These are phyloP conservation scores for Notiomystis cincta DNA, from an alignment of 2,113 vertebrate species.

Conservation along the genomic window DNA sequence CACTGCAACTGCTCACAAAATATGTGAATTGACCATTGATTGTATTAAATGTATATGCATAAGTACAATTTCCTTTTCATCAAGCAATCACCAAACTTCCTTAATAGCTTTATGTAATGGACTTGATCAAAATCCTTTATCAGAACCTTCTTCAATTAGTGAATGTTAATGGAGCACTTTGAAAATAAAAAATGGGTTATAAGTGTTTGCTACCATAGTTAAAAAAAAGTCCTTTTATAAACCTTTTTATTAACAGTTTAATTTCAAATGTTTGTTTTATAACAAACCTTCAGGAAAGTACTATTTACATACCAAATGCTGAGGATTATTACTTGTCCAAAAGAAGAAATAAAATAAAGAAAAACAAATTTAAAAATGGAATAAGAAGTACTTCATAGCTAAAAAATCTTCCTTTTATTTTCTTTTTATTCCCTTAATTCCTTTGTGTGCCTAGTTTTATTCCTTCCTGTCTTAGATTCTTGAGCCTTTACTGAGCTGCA, in stretches of 20 bases:
- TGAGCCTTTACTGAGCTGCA: not conserved
- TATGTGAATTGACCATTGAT: not conserved
- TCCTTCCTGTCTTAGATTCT: not conserved
- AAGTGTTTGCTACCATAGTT: not conserved
- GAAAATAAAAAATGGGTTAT: not conserved
- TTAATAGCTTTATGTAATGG: not conserved
- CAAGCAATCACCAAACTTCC: not conserved
- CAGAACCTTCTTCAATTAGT: not conserved
- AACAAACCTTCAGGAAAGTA: not conserved
- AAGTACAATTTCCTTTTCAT: not conserved
- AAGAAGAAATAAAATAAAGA: not conserved
- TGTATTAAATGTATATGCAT: not conserved
- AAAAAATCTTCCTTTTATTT: not conserved
- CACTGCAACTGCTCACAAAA: not conserved
- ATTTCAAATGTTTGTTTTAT: not conserved
- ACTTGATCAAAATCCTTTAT: conserved; percentile 7
- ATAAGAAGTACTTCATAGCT: not conserved
- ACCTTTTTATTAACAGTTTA: not conserved
- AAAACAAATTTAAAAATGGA: not conserved
- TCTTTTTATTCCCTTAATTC: not conserved
- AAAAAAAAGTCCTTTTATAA: not conserved
- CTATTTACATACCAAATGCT: not conserved
- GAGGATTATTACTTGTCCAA: not conserved
- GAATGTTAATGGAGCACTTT: not conserved
- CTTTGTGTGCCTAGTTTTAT: not conserved